phyloP scores from a whole-genome alignment of 2,797 vertebrate genomes.

The Notolepis coatsorum region DNA sequence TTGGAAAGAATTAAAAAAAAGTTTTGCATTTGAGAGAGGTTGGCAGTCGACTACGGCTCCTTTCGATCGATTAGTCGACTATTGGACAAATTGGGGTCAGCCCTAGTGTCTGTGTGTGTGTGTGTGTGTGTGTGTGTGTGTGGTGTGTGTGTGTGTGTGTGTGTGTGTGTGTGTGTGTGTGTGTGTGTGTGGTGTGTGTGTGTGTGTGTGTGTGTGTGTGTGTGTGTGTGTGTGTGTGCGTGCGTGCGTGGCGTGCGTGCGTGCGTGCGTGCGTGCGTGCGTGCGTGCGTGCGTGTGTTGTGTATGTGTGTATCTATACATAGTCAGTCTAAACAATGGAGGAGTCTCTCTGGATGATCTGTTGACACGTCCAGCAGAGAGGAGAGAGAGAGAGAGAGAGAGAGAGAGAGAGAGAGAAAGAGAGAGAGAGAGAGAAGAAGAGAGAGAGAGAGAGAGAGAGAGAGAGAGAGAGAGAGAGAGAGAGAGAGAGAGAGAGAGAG shows the following conservation, averaged over 20 bases:
- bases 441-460: too few relatives aligned
- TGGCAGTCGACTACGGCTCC: too few relatives aligned
- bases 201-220: not conserved
- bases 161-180: constrained; percentile 1
- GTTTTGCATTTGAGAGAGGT: too few relatives aligned
- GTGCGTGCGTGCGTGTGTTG: not conserved
- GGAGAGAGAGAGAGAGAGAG: constrained; percentile 43
- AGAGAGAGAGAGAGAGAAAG: constrained; percentile 43
- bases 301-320: constrained; percentile 63
- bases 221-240: not conserved
- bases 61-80: too few relatives aligned
- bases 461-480: too few relatives aligned
- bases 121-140: not conserved
- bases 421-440: constrained; percentile 56
- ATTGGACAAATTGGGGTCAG: too few relatives aligned
- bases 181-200: too few relatives aligned
- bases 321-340: constrained; percentile 61
- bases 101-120: too few relatives aligned
- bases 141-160: not conserved
- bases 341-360: constrained; percentile 55
- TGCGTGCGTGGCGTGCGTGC: not conserved
- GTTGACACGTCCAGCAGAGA: constrained; percentile 72
- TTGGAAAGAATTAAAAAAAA: too few relatives aligned
- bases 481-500: too few relatives aligned
- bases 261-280: constrained; percentile 2